These are phyloP conservation scores for Zaprionus africanus DNA, from an alignment of 1,140 invertebrate genomes.

Conservation along the genomic window DNA sequence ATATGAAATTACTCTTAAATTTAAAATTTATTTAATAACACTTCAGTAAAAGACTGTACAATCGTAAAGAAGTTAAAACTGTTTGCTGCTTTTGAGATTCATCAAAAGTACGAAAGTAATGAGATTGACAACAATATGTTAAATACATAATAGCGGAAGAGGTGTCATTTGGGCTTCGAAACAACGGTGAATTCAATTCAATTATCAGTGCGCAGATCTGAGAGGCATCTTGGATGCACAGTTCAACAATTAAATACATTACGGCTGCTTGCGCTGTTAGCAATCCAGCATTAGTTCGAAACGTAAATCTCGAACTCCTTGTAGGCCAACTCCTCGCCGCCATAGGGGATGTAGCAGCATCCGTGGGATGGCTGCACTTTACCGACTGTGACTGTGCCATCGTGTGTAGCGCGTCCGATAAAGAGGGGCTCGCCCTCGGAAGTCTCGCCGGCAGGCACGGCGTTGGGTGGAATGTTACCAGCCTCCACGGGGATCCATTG, in stretches of 20 bases:
- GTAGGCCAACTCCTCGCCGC: constrained; percentile 89
- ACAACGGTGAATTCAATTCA: constrained; percentile 23
- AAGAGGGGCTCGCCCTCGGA: constrained; percentile 91
- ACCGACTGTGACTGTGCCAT: constrained; percentile 88
- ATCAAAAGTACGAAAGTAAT: constrained; percentile 27
- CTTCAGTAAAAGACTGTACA: constrained; percentile 1
- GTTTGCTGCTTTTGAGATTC: constrained; percentile 28
- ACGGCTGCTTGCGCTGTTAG: not conserved
- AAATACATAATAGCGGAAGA: constrained; percentile 16
- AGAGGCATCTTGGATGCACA: constrained; percentile 32
- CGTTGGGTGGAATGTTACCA: constrained; percentile 89
- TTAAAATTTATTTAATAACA: constrained; percentile 6
- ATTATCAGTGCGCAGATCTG: constrained; percentile 34
- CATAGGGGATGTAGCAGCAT: constrained; percentile 90
- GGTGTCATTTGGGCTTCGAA: constrained; percentile 8
- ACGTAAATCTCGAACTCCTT: constrained; percentile 91
- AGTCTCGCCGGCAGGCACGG: constrained; percentile 89
- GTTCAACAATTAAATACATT: constrained; percentile 41
- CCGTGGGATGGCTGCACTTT: constrained; percentile 90
- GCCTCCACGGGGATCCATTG: constrained; percentile 88
- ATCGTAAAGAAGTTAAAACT: constrained; percentile 1
- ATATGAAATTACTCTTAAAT: not conserved
- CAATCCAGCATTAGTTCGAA: constrained; percentile 54
- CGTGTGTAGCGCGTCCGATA: constrained; percentile 88
- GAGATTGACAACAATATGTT: constrained; percentile 25